These are phyloP conservation scores for Rhinopithecus roxellana DNA, from an alignment of 2,113 vertebrate genomes.

Conservation along the genomic window DNA sequence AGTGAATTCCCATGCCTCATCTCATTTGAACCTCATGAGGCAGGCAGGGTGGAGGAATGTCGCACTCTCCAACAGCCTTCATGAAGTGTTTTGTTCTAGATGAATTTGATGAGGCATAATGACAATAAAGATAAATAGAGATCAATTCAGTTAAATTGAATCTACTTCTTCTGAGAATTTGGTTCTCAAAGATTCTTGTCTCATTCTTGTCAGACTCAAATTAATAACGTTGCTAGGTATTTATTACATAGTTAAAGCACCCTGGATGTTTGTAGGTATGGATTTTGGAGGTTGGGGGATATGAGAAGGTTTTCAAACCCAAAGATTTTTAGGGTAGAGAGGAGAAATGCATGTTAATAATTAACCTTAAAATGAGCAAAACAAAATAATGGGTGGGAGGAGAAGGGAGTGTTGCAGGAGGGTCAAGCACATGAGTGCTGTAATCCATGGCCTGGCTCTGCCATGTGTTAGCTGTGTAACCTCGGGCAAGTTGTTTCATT, in stretches of 20 bases:
- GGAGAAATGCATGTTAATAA: slow-evolving; percentile 18
- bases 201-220: background rate
- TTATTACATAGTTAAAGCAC: background rate
- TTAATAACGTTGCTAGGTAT: background rate
- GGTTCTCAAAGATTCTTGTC: background rate
- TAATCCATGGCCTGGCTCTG: background rate
- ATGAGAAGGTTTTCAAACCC: background rate
- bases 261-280: background rate
- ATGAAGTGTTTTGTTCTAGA: background rate
- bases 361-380: background rate
- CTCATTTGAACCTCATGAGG: background rate
- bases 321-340: background rate
- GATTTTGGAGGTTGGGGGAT: background rate
- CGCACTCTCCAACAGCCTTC: background rate
- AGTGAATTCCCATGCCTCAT: background rate
- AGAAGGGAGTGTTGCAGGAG: background rate
- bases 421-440: background rate
- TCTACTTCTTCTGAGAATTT: background rate
- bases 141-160: background rate
- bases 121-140: slow-evolving; percentile 4
- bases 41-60: background rate
- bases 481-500: background rate
- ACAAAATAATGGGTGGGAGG: background rate
- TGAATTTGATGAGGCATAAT: background rate
- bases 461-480: background rate